These are phyloP conservation scores for Cavia porcellus DNA, from an alignment of 2,113 vertebrate species.

Conservation along the genomic window DNA sequence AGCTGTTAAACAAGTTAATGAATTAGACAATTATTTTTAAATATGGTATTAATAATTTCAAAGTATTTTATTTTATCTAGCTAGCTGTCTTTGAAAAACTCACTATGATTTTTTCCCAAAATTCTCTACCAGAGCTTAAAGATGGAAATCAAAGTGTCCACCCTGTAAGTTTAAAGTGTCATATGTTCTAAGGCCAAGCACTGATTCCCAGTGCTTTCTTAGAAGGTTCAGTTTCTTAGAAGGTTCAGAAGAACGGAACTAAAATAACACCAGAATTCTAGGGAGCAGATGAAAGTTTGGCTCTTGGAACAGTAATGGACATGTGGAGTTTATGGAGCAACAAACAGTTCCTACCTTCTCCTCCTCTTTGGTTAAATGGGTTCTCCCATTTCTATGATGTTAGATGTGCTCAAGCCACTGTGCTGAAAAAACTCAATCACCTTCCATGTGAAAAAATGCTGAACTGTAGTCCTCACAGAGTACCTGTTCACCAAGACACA, in stretches of 20 bases:
- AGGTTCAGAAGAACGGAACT: neutral
- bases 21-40: neutral
- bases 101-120: neutral
- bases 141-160: neutral
- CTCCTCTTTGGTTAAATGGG: neutral
- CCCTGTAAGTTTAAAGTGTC: neutral
- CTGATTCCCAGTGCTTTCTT: neutral
- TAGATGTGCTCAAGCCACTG: neutral
- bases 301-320: neutral
- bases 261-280: neutral
- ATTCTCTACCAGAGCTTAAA: neutral
- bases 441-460: neutral
- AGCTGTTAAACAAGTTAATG: neutral
- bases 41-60: neutral
- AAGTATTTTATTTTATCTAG: neutral
- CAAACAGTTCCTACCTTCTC: too few relatives aligned
- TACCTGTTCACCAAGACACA: neutral
- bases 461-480: neutral
- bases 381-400: neutral
- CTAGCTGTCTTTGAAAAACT: neutral
- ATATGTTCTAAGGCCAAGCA: neutral
- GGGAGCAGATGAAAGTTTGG: neutral
- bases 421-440: neutral
- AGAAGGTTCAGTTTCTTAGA: neutral
- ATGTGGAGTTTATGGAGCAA: neutral